Conservation (phyloP, 2,113 vertebrate genomes). For the Gymnobelideus leadbeateri region DNA sequence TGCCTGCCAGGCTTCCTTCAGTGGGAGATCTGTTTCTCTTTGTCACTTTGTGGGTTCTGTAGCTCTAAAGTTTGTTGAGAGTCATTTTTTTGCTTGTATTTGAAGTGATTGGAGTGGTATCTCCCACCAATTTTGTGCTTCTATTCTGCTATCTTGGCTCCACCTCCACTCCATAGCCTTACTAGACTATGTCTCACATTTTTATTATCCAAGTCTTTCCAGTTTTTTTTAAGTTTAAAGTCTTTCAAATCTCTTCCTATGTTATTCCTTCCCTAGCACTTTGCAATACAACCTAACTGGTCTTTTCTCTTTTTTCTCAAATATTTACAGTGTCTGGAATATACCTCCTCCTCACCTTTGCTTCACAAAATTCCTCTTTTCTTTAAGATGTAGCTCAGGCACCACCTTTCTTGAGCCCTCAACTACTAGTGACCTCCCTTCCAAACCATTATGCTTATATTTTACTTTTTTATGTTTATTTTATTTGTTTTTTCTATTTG, state of each 20-base stretch:
- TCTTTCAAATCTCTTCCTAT: neutral
- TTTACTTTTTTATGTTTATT: neutral
- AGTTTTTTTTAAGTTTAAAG: neutral
- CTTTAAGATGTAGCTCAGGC: neutral
- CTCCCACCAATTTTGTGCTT: no score
- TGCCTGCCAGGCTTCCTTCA: no score
- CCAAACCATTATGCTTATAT: neutral
- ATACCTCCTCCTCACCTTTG: neutral
- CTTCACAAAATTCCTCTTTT: neutral
- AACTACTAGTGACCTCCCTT: neutral
- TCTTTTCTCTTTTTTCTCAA: neutral
- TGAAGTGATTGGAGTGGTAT: no score
- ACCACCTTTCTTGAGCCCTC: neutral
- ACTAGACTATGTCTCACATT: neutral
- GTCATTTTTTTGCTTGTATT: no score
- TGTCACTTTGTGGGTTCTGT: no score
- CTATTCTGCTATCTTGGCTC: no score
- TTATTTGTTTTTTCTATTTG: neutral
- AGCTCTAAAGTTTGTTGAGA: no score
- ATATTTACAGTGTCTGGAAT: neutral
- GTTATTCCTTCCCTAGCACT: neutral
- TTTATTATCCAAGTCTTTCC: neutral
- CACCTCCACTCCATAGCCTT: neutral
- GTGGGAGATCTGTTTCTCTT: no score
- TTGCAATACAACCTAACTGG: neutral